These are phyloP conservation scores for Clunio marinus DNA, from an alignment of 2,888 invertebrate species.

Conservation along the genomic window DNA sequence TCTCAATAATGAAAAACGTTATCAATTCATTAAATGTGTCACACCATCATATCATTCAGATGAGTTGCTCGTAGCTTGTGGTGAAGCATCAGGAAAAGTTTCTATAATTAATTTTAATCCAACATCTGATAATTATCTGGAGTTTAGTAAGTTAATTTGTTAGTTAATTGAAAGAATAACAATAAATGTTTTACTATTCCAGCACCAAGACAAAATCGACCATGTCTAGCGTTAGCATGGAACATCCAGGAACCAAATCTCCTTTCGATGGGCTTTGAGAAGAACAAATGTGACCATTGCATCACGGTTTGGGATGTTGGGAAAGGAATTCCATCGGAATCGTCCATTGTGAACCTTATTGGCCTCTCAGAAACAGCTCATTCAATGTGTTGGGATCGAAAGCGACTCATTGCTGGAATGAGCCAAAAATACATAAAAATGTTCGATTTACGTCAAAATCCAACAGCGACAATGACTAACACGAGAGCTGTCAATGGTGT, in stretches of 20 bases:
- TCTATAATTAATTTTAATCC: constrained; percentile 73
- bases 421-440: constrained; percentile 84
- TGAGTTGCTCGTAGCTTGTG: constrained; percentile 80
- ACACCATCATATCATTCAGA: constrained; percentile 78
- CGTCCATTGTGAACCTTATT: constrained; percentile 57
- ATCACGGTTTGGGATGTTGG: constrained; percentile 81
- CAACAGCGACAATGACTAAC: constrained; percentile 58
- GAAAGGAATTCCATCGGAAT: constrained; percentile 48
- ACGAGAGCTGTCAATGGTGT: constrained; percentile 83
- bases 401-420: constrained; percentile 80
- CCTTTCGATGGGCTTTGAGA: constrained; percentile 82
- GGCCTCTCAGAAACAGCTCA: constrained; percentile 80
- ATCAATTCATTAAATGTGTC: constrained; percentile 79
- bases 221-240: constrained; percentile 86
- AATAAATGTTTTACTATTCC: no score
- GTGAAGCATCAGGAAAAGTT: constrained; percentile 84
- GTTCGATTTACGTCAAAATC: constrained; percentile 80
- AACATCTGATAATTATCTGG: constrained; percentile 52
- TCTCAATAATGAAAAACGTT: constrained; percentile 47
- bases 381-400: constrained; percentile 78
- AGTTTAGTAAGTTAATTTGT: constrained; percentile 46
- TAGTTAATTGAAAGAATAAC: no score
- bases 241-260: constrained; percentile 76
- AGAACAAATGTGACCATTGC: constrained; percentile 82
- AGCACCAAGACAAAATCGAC: constrained; percentile 80